Evolutionary conservation across 2,797 vertebrate species (phyloP).

Genomic region (Peromyscus aztecus): DNA sequence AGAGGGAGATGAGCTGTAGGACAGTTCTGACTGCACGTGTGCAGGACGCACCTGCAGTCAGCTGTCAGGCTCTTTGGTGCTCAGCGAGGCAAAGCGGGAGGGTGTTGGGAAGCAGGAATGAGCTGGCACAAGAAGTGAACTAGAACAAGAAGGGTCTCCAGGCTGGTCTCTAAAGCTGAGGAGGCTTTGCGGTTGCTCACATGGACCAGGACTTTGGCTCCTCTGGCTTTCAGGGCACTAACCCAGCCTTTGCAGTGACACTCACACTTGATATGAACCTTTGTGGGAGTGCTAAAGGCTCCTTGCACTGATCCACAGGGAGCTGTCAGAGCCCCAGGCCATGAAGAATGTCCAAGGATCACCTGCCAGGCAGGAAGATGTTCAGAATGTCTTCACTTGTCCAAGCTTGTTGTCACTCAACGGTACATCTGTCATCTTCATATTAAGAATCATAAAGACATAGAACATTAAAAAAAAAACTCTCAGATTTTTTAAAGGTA

Average conservation of each 20-base stretch:
- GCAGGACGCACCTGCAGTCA: neutral
- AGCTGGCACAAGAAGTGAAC: neutral
- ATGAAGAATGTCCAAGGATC: neutral
- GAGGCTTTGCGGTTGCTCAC: neutral
- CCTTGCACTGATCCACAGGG: neutral
- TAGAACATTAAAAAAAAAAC: neutral
- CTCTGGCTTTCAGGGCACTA: neutral
- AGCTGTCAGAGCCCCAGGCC: fast-evolving
- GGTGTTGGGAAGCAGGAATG: neutral
- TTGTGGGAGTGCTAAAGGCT: neutral
- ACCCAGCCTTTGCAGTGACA: neutral
- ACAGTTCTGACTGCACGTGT: neutral
- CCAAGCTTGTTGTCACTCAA: neutral
- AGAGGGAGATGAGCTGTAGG: neutral
- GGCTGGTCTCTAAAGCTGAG: neutral
- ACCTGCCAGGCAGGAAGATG: neutral
- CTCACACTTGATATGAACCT: neutral
- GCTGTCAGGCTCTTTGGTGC: neutral
- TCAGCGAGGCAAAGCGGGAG: neutral
- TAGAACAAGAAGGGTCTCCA: neutral
- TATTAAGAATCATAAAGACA: conserved; percentile 35
- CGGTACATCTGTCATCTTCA: neutral
- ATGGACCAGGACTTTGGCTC: neutral
- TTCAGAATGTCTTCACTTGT: neutral
- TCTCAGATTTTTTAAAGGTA: neutral